Base-by-base conservation (phyloP, 2,113 vertebrate species). In the Bucco capensis region DNA sequence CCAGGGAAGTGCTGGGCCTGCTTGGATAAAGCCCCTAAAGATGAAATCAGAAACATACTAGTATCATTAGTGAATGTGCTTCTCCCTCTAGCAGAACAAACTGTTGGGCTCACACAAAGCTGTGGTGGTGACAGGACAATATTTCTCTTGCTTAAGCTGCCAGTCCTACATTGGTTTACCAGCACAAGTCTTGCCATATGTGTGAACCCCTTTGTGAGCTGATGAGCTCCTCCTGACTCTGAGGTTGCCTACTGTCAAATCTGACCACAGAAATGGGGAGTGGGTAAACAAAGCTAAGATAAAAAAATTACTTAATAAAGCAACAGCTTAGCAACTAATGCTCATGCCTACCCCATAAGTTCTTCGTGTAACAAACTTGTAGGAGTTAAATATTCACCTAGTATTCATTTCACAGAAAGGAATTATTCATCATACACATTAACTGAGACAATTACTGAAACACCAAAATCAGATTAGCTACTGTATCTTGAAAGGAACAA, bases 361-460 rank as follows among this genome's bases (percentile, higher is more conserved):
- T 91, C 80, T 86, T 94, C 56, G 67, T 71, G 50, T 71, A 79
- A 91, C 57, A 96, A 81, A 79, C 40, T 50, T 75, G 14, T 62
- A 23, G 19, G 78, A 94, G 80, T 91, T 96, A 81, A 72, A 91
- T 94, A 93, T 87, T 86, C 86, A 94, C 94, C 94, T 88, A 56
- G 49, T 73, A 89, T 96, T 96, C 47, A 83, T 96, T 96, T 89
- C 86, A 95, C 86, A 89, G 96, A 86, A 94, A 88, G 73, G 93
- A 97, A 95, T 96, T 94, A 92, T 85, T 92, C 88, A 92, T 92
- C 56, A 44, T 77, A 80, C 71, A 84, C 60, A 73, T 95, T 95
- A 93, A 94, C 85, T 90, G 90, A 94, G 88, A 95, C 91, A 95
- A 96, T 96, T 96, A 96, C 86, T 79, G 86, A 90, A 94, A 92